phyloP scores from a whole-genome alignment of 2,797 vertebrate species.

The Acropternis orthonyx region DNA sequence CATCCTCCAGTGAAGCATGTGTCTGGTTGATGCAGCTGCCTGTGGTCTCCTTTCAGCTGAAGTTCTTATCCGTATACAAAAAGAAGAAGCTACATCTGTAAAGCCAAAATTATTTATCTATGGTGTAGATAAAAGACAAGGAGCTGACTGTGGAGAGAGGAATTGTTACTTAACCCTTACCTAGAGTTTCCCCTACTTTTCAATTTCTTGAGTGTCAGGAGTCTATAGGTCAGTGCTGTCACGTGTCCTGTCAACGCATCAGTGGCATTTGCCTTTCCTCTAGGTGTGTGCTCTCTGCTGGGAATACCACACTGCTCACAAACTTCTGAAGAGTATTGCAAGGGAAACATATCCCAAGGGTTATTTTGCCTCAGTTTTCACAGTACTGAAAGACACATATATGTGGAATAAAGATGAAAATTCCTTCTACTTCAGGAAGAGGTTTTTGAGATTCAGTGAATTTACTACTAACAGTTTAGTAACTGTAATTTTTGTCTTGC shows the following conservation, averaged over 20 bases:
- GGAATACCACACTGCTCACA: background rate
- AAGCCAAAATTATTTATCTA: background rate
- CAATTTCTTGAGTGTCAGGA: background rate
- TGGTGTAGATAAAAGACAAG: background rate
- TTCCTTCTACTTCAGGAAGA: background rate
- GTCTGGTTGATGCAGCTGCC: background rate
- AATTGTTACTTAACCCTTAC: background rate
- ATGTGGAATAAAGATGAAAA: background rate
- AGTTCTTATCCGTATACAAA: background rate
- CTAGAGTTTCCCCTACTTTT: background rate
- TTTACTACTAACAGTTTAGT: background rate
- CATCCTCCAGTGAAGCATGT: background rate
- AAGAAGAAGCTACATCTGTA: background rate
- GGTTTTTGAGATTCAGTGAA: background rate
- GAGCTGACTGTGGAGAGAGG: background rate
- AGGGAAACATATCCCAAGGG: background rate
- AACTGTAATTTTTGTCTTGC: background rate
- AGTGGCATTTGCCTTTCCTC: background rate
- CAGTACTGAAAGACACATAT: background rate
- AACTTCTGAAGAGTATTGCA: background rate
- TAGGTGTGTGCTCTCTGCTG: background rate
- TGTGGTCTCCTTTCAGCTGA: background rate
- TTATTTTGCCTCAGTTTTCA: background rate
- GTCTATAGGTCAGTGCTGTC: background rate
- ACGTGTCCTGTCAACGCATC: background rate